These are phyloP conservation scores for Cotesia congregata DNA, from an alignment of 2,888 invertebrate species.

Conservation along the genomic window DNA sequence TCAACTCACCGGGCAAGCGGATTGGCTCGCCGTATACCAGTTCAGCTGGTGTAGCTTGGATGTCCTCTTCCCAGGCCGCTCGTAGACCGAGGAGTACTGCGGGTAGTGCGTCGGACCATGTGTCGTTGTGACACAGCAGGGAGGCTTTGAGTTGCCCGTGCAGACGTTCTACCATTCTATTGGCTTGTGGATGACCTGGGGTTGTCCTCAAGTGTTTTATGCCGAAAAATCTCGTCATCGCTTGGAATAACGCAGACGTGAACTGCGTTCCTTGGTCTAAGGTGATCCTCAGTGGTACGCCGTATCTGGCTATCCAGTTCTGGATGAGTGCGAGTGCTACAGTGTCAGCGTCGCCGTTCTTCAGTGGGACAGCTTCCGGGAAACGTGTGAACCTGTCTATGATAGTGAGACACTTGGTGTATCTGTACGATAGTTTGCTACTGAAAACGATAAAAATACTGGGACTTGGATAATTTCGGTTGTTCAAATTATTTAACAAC, in stretches of 20 bases:
- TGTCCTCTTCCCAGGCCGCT: not conserved
- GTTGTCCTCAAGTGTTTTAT: not conserved
- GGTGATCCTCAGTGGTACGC: too few species aligned
- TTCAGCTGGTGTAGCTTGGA: constrained; percentile 1
- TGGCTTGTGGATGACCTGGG: not conserved
- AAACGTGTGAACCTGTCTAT: constrained; percentile 5
- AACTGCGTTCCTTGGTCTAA: not conserved
- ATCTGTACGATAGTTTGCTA: too few species aligned
- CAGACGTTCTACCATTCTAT: not conserved
- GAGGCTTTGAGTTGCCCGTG: constrained; percentile 10
- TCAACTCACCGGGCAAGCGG: not conserved
- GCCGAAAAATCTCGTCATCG: not conserved
- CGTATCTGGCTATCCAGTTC: not conserved
- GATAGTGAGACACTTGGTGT: not conserved
- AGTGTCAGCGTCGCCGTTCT: not conserved
- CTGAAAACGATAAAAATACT: too few species aligned
- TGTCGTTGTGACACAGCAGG: constrained; percentile 19
- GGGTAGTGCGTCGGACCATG: not conserved
- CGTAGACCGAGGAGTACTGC: not conserved
- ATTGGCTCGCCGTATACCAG: not conserved
- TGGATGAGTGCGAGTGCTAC: not conserved
- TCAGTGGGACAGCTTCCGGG: not conserved
- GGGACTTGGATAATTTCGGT: too few species aligned
- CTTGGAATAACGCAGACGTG: not conserved
- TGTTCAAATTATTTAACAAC: too few species aligned